Base-by-base conservation (phyloP, 2,113 vertebrate genomes). In the Hemiscyllium ocellatum region DNA sequence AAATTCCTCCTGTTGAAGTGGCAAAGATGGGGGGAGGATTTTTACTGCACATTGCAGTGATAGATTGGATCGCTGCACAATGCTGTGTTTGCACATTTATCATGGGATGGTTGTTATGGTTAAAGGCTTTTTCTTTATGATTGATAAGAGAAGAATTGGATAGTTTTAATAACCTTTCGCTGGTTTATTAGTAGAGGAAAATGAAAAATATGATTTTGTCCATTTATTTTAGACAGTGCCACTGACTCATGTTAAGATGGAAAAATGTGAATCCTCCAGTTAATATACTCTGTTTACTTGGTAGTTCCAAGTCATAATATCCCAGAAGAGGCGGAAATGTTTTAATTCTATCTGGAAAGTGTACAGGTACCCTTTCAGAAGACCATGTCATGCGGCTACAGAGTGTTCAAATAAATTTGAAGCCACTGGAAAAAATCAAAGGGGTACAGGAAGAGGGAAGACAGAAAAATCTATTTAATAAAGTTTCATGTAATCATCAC, bases 61-160 rank as follows among this genome's bases (percentile, higher is more conserved):
- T 95, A 95, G 42, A 95, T 95, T 95, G 69, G 42, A 47, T 15
- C 68, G 50, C 50, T 76, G 69, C 68, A 95, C 42, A 95, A 33
- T 95, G 42, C 69, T 95, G 94, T 72, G 22, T 33, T 70, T 52
- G 69, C 94, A 95, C 69, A 95, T 70, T 95, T 52, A 95, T 95
- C 94, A 95, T 26, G 20, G 70, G 94, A 72, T 70, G n/a, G 69
- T 72, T 95, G 94, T 95, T 95, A 95, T 95, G 66, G 94, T 95
- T 95, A 95, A 95, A 95, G 69, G 94, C 94, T 95, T 52, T 95
- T 95, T 95, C 94, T 95, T 95, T 76, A 95, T 76, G 94, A 95
- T 95, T 72, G 94, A 95, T 95, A 72, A 42, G 68, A 33, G 69
- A 50, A 69, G 69, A 95, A 72, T 72, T 95, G 68, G 94, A 68